Evolutionary conservation across 53 echinoderm and acorn worm species (phyloP), one percentile per base, ranked within the genome.

Genomic region (Crossaster papposus): DNA sequence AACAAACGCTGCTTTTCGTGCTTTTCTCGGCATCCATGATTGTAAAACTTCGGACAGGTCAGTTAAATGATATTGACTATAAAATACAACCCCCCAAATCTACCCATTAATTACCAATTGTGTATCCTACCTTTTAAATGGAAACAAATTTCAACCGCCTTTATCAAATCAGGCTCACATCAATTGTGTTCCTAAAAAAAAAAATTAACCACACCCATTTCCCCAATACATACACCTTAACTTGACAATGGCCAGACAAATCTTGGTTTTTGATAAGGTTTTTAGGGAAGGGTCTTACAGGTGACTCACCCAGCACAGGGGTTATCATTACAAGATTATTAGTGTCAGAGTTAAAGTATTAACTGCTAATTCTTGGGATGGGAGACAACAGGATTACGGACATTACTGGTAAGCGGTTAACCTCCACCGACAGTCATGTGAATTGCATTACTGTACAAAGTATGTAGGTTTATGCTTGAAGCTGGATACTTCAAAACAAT

Each of bases 311-410:
- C 58, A 0, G 62, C 62, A n/a, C 28, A n/a, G n/a, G 28, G 68
- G 28, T 26, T 68, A 68, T 68, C 68, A 24, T 68, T n/a, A 68
- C 28, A 28, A 68, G 62, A 62, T 62, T 62, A 62, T 6, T 11
- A 28, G 28, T 68, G 68, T 68, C 68, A 26, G 17, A 68, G 68
- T 68, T 68, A 68, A 68, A 23, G 68, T 68, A 68, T 68, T 68
- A 68, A 28, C 24, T 26, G 44, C 44, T 68, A 68, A 68, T 68
- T 68, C 68, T 11, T 68, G 24, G 68, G n/a, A 4, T 23, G 4
- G 68, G 11, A 68, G 68, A 68, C 68, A 68, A 68, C 68, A 68
- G 24, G 68, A 68, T 68, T 68, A 68, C 68, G 28, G 22, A 68
- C 17, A 68, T 68, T 68, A n/a, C n/a, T n/a, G n/a, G n/a, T n/a